Conservation (phyloP, 2,113 vertebrate genomes). For the Aspiorhynchus laticeps region DNA sequence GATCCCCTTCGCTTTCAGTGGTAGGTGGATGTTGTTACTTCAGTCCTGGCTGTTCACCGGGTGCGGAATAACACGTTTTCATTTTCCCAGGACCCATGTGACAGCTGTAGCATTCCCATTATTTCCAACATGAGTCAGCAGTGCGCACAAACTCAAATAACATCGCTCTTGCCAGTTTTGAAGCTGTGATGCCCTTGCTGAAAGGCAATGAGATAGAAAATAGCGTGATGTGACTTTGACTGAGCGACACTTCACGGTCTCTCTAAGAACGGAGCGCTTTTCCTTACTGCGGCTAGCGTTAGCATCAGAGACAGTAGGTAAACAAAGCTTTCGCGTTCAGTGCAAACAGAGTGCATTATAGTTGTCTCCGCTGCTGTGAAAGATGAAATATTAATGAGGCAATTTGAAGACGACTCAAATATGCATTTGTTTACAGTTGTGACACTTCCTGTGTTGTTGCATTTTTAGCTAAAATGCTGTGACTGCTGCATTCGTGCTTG, state of each 20-base stretch:
- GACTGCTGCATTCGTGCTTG: not conserved
- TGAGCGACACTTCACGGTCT: not conserved
- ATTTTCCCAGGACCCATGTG: not conserved
- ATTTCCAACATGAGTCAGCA: constrained; percentile 42
- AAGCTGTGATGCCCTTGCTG: constrained; percentile 27
- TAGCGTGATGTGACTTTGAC: constrained; percentile 23
- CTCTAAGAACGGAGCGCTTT: not conserved
- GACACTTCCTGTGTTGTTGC: constrained; percentile 7
- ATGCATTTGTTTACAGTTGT: constrained; percentile 32
- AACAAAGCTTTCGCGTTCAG: not conserved
- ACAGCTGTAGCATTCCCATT: constrained; percentile 37
- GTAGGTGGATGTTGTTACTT: not conserved
- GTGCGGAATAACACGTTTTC: constrained; percentile 39
- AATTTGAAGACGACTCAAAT: constrained; percentile 25
- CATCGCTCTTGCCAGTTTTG: constrained; percentile 4
- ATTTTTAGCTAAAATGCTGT: not conserved
- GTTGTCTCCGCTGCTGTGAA: constrained; percentile 12
- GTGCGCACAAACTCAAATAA: not conserved
- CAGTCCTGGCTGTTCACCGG: not conserved
- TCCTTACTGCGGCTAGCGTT: not conserved
- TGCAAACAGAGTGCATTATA: not conserved
- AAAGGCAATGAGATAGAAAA: constrained; percentile 18
- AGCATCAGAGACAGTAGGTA: constrained; percentile 19
- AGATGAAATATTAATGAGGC: constrained; percentile 23
- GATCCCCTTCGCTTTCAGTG: constrained; percentile 6